These are phyloP conservation scores for Henricia sp. DNA, from an alignment of 53 echinoderm and acorn worm genomes.

Conservation along the genomic window DNA sequence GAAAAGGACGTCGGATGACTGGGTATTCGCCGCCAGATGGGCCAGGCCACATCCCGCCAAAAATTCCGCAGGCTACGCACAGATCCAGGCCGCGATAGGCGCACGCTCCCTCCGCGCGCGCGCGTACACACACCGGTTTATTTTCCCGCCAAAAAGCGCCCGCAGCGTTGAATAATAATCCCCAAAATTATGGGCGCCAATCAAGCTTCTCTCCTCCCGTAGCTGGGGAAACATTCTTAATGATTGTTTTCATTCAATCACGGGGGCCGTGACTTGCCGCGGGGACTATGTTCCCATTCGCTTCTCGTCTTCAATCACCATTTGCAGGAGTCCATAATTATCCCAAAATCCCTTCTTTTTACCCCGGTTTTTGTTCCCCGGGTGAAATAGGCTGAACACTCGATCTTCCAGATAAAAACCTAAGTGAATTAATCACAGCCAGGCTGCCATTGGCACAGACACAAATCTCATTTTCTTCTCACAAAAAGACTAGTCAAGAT, in stretches of 20 bases:
- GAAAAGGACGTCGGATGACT: neutral
- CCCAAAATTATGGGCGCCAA: conserved; percentile 18
- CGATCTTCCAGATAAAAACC: conserved; percentile 31
- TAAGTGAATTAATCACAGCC: conserved; percentile 39
- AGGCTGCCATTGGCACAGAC: conserved; percentile 26
- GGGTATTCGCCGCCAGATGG: conserved; percentile 43
- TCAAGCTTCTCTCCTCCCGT: neutral
- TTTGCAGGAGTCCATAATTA: conserved; percentile 37
- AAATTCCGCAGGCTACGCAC: neutral
- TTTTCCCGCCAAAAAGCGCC: conserved; percentile 27
- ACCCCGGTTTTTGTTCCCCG: neutral
- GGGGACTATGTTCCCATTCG: conserved; percentile 35
- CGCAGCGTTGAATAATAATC: conserved; percentile 59
- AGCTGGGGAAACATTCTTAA: conserved; percentile 14
- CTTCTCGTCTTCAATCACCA: neutral
- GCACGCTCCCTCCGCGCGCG: too few species aligned
- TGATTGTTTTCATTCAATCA: conserved; percentile 63
- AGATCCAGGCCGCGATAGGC: conserved; percentile 37
- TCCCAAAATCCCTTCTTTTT: conserved; percentile 6
- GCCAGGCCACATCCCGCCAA: neutral
- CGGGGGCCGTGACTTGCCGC: conserved; percentile 15
- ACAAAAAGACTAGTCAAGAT: conserved; percentile 12
- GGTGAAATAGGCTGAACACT: neutral
- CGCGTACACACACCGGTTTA: neutral
- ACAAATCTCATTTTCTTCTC: conserved; percentile 18